Evolutionary conservation across 2,797 vertebrate genomes (phyloP), one percentile per base, ranked within the genome.

Genomic region (Cirrhinus mrigala): DNA sequence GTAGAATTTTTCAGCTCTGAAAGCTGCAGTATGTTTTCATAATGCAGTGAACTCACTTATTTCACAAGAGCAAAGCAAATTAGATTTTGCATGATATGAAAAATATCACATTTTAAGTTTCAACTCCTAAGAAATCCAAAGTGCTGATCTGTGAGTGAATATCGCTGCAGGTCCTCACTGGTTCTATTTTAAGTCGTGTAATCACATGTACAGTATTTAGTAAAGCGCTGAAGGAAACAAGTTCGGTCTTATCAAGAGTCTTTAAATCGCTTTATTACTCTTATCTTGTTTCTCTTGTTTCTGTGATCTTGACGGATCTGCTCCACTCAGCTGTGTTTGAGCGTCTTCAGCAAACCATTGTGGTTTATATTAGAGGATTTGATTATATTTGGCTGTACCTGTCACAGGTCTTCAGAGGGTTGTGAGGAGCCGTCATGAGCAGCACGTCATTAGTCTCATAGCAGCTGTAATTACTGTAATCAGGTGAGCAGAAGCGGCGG

Each of bases 391-490:
- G 68, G 40, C 12, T 3, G 22, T 70, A 20, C 44, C 8, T 7
- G 8, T 71, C 29, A 7, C 24, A 33, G 33, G 52, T 77, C 50
- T 56, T 29, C 27, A 33, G 73, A 54, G 20, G 50, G 52, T 40
- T 7, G 52, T 40, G 74, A 33, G 9, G 71, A 37, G 29, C 29
- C 54, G 54, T 58, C 7, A 58, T 58, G 40, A 24, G n/a, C 48
- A 3, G 27, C 24, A 20, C 48, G 27, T 75, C 73, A 54, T 75
- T 54, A 77, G 50, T 22, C 52, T 76, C 50, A 37, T 29, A 37
- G 54, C 73, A 1, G 18, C 75, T 60, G 54, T 77, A 44, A 77
- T 77, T 77, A 77, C 29, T 77, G 54, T 58, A 24, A 77, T 77
- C 54, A 77, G 75, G 29, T 48, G 22, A 71, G 40, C 37, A 70